Percentiles rank a stretch among this genome's conserved stretches.
These are phyloP conservation scores for Trichonephila clavata DNA, from an alignment of 1,140 invertebrate genomes.

Conservation along the genomic window DNA sequence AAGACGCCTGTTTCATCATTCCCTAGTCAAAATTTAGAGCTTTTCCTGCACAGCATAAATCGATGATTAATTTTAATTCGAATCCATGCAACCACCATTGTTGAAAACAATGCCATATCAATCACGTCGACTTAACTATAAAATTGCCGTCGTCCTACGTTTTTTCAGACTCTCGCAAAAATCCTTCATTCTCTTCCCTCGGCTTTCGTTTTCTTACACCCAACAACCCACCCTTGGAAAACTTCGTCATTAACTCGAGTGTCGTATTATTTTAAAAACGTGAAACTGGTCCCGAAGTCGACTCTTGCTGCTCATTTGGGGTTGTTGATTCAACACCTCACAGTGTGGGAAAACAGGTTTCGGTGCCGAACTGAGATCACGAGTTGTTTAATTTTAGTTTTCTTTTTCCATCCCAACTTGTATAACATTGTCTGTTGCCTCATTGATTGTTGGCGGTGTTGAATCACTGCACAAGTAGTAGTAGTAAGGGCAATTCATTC, in stretches of 20 bases:
- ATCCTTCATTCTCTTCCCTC: neutral
- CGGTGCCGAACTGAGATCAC: neutral
- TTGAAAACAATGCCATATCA: constrained; percentile 9
- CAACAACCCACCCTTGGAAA: neutral
- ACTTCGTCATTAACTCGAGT: constrained; percentile 32
- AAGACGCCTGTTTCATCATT: neutral
- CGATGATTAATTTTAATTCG: neutral
- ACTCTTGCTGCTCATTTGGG: neutral
- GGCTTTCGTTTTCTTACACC: neutral
- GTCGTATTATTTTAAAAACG: constrained; percentile 31
- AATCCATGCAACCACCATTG: neutral
- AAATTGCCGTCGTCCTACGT: constrained; percentile 20
- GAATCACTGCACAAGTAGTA: neutral
- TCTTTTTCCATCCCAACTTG: neutral
- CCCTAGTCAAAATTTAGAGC: neutral
- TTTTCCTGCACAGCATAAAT: neutral
- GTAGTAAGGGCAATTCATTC: neutral
- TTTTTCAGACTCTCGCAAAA: neutral
- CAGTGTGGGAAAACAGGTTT: constrained; percentile 51
- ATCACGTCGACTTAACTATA: constrained; percentile 2
- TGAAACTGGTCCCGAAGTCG: constrained; percentile 23
- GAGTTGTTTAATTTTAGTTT: constrained; percentile 6
- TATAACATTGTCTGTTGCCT: neutral
- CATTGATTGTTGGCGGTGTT: neutral
- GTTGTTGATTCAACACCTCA: constrained; percentile 38